Conservation (phyloP, 2,797 vertebrate species). For the Enteromius thamalakanensis region DNA sequence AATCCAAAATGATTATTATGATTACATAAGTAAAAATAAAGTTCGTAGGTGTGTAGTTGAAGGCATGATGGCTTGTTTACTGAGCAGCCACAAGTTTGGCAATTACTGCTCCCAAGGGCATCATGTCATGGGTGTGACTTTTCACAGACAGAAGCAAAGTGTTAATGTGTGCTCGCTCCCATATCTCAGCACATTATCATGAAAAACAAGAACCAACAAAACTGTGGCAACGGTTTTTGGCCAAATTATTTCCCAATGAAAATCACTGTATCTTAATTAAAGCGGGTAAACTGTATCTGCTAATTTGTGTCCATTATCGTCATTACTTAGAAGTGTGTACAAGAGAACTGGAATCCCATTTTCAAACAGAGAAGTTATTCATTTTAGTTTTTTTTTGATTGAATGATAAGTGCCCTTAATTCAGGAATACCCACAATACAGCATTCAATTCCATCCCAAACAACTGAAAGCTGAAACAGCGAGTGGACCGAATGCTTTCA, state of each 20-base stretch:
- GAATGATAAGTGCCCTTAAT: conserved; percentile 1
- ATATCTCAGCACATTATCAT: neutral
- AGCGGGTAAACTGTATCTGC: neutral
- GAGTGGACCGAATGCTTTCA: neutral
- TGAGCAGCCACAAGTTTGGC: conserved; percentile 8
- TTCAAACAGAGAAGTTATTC: conserved; percentile 11
- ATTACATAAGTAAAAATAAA: neutral
- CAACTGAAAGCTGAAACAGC: neutral
- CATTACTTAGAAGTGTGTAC: neutral
- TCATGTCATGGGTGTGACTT: conserved; percentile 41
- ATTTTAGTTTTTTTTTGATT: neutral
- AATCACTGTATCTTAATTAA: neutral
- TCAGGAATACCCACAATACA: neutral
- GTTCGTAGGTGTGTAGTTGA: neutral
- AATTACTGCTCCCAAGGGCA: conserved; percentile 19
- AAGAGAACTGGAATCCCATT: neutral
- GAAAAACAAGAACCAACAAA: neutral
- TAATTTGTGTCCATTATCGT: neutral
- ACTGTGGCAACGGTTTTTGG: no score
- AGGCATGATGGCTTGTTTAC: neutral
- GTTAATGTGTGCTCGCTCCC: neutral
- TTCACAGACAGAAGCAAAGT: conserved; percentile 30
- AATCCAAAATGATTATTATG: neutral
- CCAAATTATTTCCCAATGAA: neutral
- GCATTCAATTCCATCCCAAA: neutral